Evolutionary conservation across 2,113 vertebrate genomes (phyloP).

Genomic region (Laterallus jamaicensis): DNA sequence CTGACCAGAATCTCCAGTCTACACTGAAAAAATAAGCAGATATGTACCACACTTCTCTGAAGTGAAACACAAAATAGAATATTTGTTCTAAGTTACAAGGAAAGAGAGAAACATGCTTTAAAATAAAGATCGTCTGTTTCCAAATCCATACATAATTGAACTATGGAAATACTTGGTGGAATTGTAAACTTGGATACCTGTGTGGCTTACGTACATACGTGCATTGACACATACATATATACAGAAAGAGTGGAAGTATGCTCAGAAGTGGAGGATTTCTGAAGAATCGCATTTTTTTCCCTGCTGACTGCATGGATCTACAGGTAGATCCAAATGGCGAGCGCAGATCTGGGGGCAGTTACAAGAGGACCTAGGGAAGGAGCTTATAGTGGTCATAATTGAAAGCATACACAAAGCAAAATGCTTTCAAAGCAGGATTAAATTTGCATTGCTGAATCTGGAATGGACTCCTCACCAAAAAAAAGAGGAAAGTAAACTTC

Average conservation of each 20-base stretch:
- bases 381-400: not conserved
- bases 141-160: not conserved
- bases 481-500: slow-evolving; percentile 28
- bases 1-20: not conserved
- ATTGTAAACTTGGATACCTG: not conserved
- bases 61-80: not conserved
- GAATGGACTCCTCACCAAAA: not conserved
- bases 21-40: not conserved
- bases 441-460: slow-evolving; percentile 39
- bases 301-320: not conserved
- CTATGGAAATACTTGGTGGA: not conserved
- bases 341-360: slow-evolving; percentile 16
- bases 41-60: not conserved
- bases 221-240: not conserved
- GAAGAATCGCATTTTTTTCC: not conserved
- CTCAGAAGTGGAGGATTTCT: not conserved
- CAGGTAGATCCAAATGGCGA: not conserved
- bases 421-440: slow-evolving; percentile 30
- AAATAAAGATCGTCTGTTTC: not conserved
- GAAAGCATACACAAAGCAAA: slow-evolving; percentile 24
- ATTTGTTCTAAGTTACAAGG: not conserved
- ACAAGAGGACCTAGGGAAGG: not conserved
- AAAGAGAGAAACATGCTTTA: not conserved
- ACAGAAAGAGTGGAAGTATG: not conserved
- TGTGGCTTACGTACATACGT: not conserved